These are phyloP conservation scores for Hecatera dysodea DNA, from an alignment of 2,888 invertebrate species.

Conservation along the genomic window DNA sequence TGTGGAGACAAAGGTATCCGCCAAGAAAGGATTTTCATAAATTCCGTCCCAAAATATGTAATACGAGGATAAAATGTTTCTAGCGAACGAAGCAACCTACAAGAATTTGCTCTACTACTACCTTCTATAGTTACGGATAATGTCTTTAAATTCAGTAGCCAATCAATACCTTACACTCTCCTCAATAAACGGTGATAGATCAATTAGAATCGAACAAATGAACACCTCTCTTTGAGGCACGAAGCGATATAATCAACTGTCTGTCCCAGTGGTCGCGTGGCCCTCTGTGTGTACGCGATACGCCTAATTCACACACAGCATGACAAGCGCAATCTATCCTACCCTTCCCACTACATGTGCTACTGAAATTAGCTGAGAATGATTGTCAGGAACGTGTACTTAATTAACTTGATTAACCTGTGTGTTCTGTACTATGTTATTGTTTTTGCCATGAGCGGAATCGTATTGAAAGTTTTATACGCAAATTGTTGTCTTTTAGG, in stretches of 20 bases:
- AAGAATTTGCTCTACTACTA: background rate
- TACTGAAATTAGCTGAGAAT: constrained; percentile 43
- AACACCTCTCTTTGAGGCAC: constrained; percentile 26
- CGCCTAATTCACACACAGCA: constrained; percentile 42
- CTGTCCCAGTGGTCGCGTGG: constrained; percentile 13
- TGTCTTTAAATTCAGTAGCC: background rate
- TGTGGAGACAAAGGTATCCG: constrained; percentile 12
- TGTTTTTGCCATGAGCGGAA: background rate
- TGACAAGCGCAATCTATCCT: constrained; percentile 54
- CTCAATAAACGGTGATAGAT: background rate
- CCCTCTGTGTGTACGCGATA: constrained; percentile 22
- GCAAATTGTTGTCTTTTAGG: background rate
- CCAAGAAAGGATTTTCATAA: constrained; percentile 33
- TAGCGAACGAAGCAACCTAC: background rate
- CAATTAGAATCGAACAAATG: constrained; percentile 26
- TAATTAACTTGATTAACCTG: constrained; percentile 48
- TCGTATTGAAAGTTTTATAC: background rate
- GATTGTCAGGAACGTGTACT: constrained; percentile 32
- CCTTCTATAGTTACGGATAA: background rate
- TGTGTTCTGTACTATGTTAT: constrained; percentile 1
- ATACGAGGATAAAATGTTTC: constrained; percentile 13
- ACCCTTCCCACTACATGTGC: constrained; percentile 46
- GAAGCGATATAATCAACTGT: constrained; percentile 38
- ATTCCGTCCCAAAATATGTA: constrained; percentile 22
- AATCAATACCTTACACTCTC: background rate